Base-by-base conservation (phyloP, 2,113 vertebrate genomes). In the Phylloscopus trochilus region DNA sequence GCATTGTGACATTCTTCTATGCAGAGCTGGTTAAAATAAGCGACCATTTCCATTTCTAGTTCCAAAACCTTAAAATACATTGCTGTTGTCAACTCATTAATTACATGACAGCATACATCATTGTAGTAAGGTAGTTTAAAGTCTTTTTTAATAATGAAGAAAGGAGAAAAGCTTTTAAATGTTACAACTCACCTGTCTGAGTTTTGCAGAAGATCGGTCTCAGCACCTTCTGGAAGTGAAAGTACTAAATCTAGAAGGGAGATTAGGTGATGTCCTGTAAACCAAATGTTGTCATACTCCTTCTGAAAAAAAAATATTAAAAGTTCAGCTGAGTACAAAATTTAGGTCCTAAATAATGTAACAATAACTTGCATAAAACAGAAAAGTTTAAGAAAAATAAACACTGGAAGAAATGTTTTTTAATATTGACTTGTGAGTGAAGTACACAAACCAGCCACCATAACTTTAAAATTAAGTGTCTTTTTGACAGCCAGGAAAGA, bases 161-260 rank as follows among this genome's bases (percentile, higher is more conserved):
- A 85, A 46, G 49, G 23, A 62, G 28, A 75, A 78, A 70, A 67
- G 41, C 14, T 49, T 77, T 35, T 47, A 81, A 47, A 35, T 87
- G 24, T 84, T 55, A 64, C 51, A 90, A 59, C 97, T 97, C 75
- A 99, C 99, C 98, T 98, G 90, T 99, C 99, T 92, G 99, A 99
- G 46, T 97, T 97, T 78, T 99, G 98, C 46, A 99, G 98, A 87
- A 99, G 97, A 95, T 99, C 98, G 3, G 99, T 99, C 95, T 99
- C 98, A 33, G 98, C 98, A 47, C 98, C 99, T 95, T 98, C 98
- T 85, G 99, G 98, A 93, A 99, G 98, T 87, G 81, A 93, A 37
- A 99, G 96, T 22, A 98, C 98, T 81, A 98, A 96, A 68, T 96
- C 97, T 81, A 99, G 88, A 95, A 99, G 95, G 10, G 98, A 97